Evolutionary conservation across 2,113 vertebrate genomes (phyloP).

Genomic region (Hemiprocne comata): DNA sequence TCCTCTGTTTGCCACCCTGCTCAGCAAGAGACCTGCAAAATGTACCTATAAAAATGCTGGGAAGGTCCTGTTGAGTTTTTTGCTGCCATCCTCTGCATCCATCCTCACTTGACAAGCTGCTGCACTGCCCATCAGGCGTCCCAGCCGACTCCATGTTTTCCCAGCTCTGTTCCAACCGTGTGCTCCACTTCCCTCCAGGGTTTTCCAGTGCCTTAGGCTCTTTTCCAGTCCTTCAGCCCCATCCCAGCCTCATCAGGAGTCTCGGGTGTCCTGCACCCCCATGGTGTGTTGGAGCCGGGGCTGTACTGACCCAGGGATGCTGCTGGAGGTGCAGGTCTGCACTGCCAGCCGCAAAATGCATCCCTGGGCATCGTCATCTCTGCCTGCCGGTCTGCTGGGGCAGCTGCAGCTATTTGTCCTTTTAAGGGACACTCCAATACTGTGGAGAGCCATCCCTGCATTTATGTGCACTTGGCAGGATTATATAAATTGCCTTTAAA

Average conservation of each 20-base stretch:
- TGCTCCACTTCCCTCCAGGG: accelerated
- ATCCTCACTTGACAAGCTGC: not conserved
- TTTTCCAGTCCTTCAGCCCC: not conserved
- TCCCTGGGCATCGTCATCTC: not conserved
- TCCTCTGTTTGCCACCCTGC: not conserved
- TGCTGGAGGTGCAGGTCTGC: not conserved
- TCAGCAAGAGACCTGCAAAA: constrained; percentile 12
- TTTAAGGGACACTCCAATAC: constrained; percentile 17
- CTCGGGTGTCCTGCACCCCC: not conserved
- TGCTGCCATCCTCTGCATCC: not conserved
- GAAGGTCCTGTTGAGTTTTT: not conserved
- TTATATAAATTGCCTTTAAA: constrained; percentile 71
- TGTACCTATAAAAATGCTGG: not conserved
- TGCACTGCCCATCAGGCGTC: not conserved
- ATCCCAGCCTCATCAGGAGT: not conserved
- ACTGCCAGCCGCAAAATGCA: accelerated
- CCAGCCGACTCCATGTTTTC: not conserved
- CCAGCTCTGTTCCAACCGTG: not conserved
- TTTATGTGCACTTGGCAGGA: constrained; percentile 52
- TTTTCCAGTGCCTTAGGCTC: not conserved
- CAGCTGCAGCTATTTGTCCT: not conserved
- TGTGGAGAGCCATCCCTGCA: not conserved
- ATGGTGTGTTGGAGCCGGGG: accelerated
- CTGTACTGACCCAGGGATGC: accelerated
- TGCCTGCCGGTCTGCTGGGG: not conserved